phyloP scores from a whole-genome alignment of 2,113 vertebrate species.

The Clarias gariepinus region DNA sequence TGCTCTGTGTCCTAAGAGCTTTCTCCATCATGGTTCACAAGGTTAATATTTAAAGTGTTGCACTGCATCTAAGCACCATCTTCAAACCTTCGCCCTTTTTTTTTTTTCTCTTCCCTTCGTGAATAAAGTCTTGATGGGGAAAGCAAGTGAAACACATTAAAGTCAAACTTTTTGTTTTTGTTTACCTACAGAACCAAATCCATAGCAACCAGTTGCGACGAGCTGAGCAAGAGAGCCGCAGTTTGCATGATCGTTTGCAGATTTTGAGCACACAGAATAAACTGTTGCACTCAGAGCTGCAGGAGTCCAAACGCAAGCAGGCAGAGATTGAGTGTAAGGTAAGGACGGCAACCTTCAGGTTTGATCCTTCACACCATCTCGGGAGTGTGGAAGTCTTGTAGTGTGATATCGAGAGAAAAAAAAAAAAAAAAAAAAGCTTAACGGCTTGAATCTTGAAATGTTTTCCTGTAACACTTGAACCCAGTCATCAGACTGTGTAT shows the following conservation, averaged over 20 bases:
- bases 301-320: constrained; percentile 87
- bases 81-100: not conserved
- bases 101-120: not conserved
- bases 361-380: constrained; percentile 20
- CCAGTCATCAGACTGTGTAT: not conserved
- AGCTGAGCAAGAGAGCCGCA: constrained; percentile 83
- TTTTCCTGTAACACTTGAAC: not conserved
- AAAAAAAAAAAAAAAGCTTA: not conserved
- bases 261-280: constrained; percentile 87
- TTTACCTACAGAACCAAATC: constrained; percentile 84
- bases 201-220: constrained; percentile 90
- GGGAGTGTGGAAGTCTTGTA: not conserved
- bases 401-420: not conserved
- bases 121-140: not conserved
- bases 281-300: constrained; percentile 81
- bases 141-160: not conserved
- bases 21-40: not conserved
- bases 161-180: not conserved
- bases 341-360: constrained; percentile 42
- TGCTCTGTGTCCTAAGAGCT: not conserved
- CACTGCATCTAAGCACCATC: not conserved
- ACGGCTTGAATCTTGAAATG: not conserved
- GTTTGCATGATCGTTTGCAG: constrained; percentile 80
- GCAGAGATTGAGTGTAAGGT: constrained; percentile 98
- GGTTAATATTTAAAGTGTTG: not conserved